phyloP scores from a whole-genome alignment of 1,140 invertebrate genomes.

The Eurosta solidaginis region DNA sequence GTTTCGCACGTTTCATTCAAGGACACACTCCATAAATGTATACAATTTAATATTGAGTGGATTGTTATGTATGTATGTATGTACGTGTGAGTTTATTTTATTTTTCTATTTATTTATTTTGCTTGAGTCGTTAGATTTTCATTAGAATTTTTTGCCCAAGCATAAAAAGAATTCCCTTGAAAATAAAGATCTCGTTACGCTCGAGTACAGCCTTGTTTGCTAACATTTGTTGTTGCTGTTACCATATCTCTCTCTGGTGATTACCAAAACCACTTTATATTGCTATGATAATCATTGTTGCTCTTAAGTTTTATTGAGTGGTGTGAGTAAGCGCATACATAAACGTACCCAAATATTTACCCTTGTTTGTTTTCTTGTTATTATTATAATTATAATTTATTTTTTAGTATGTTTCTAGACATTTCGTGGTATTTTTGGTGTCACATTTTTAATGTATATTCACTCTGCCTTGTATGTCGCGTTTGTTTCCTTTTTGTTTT shows the following conservation, averaged over 20 bases:
- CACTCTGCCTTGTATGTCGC: neutral
- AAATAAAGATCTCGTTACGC: neutral
- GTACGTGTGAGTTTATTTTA: no score
- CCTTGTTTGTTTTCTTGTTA: neutral
- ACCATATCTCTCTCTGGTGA: conserved; percentile 5
- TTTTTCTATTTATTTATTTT: neutral
- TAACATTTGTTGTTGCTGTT: neutral
- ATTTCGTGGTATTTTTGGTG: neutral
- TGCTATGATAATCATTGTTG: neutral
- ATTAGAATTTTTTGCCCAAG: neutral
- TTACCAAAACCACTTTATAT: neutral
- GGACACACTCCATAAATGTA: neutral
- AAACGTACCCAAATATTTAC: neutral
- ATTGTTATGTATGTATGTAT: no score
- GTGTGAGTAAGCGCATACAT: no score
- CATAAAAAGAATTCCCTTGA: neutral
- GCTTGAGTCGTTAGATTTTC: neutral
- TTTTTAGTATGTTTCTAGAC: no score
- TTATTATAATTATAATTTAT: no score
- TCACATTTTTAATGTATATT: conserved; percentile 23
- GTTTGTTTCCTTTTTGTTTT: neutral
- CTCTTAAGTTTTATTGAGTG: neutral
- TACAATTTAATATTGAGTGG: neutral
- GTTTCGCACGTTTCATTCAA: neutral
- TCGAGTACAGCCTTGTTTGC: neutral